Conservation (phyloP, 2,113 vertebrate genomes). For the Nibea albiflora region DNA sequence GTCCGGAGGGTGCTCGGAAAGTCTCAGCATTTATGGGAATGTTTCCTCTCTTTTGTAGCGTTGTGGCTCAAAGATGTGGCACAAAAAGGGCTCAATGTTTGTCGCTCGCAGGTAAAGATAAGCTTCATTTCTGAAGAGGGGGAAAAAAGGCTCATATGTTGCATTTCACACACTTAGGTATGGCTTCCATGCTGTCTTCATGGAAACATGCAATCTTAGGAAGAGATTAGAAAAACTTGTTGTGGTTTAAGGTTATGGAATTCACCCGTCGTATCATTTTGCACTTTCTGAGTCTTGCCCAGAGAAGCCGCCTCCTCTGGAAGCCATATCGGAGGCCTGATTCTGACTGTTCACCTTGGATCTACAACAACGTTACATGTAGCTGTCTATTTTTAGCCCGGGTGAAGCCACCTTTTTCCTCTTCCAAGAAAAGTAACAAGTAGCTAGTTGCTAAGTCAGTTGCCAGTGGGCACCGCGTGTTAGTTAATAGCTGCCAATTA, state of each 20-base stretch:
- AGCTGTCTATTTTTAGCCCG: slow-evolving; percentile 1
- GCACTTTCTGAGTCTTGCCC: slow-evolving; percentile 1
- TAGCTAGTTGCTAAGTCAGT: not conserved
- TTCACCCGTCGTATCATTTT: not conserved
- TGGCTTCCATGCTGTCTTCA: no score
- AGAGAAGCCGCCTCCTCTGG: not conserved
- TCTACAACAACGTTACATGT: not conserved
- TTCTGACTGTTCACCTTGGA: not conserved
- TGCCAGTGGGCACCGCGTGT: not conserved
- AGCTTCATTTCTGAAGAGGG: not conserved
- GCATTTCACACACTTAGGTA: no score
- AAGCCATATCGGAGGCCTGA: slow-evolving; percentile 19
- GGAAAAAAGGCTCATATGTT: no score
- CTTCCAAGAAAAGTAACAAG: not conserved
- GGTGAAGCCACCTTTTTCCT: not conserved
- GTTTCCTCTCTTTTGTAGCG: not conserved
- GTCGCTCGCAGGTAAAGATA: not conserved
- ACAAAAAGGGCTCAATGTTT: not conserved
- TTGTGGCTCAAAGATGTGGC: not conserved
- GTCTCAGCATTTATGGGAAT: not conserved
- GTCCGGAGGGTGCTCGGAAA: no score
- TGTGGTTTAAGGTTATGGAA: not conserved
- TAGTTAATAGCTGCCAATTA: not conserved
- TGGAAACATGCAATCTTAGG: not conserved
- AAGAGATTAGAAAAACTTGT: not conserved